A percentile compares a stretch with the other conserved stretches of the same genome.
Evolutionary conservation across 2,113 vertebrate genomes (phyloP).

Genomic region (Notarius quadriscutis): DNA sequence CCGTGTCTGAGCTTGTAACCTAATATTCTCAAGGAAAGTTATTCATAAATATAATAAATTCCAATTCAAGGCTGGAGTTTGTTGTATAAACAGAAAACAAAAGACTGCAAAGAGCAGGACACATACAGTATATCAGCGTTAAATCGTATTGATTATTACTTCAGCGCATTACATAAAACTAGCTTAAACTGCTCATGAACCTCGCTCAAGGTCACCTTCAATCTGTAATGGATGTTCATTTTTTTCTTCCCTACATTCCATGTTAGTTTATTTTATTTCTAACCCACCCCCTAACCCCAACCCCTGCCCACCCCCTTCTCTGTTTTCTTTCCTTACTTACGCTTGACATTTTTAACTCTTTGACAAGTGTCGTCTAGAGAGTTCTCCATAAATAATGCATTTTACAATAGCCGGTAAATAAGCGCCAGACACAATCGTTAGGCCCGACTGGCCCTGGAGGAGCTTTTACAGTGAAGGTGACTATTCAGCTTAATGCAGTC

Average conservation of each 20-base stretch:
- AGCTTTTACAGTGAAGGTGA: conserved; percentile 98
- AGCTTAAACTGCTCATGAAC: conserved; percentile 87
- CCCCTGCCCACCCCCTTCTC: conserved; percentile 67
- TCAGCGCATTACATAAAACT: conserved; percentile 79
- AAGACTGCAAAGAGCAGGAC: neutral
- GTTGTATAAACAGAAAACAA: neutral
- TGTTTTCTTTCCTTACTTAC: conserved; percentile 66
- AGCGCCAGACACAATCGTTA: conserved; percentile 91
- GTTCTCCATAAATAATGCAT: conserved; percentile 97
- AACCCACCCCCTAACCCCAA: too few species aligned
- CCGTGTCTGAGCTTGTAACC: conserved; percentile 28
- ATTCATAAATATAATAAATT: conserved; percentile 25
- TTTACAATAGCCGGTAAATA: conserved; percentile 99
- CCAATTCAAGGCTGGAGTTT: conserved; percentile 36
- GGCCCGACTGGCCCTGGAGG: conserved; percentile 88
- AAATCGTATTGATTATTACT: conserved; percentile 69
- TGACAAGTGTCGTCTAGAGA: conserved; percentile 90
- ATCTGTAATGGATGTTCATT: conserved; percentile 85
- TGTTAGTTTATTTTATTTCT: conserved; percentile 4
- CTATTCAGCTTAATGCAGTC: conserved; percentile 94
- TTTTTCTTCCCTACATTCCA: conserved; percentile 19
- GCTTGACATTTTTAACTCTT: conserved; percentile 92
- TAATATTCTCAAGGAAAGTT: conserved; percentile 15
- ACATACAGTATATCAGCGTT: conserved; percentile 37
- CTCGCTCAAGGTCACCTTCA: conserved; percentile 87